These are phyloP conservation scores for Branchellion lobata DNA, from an alignment of 2,888 invertebrate species.

Conservation along the genomic window DNA sequence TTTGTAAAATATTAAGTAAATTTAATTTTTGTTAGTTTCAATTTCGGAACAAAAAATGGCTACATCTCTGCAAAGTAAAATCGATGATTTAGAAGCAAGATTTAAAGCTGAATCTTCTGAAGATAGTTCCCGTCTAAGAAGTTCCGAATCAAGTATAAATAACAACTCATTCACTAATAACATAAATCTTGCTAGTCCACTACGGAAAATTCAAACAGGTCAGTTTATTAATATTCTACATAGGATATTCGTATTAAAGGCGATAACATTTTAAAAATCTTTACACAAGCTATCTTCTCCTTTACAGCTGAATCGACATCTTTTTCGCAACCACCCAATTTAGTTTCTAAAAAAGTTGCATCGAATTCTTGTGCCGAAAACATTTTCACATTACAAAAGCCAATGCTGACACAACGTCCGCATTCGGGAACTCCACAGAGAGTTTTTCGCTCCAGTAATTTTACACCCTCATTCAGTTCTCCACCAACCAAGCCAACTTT, in stretches of 20 bases:
- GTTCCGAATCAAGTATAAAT: background rate
- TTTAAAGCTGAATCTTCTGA: conserved; percentile 69
- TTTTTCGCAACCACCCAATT: background rate
- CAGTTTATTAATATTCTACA: background rate
- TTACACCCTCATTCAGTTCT: background rate
- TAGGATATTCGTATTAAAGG: too few relatives aligned
- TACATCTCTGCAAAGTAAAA: conserved; percentile 71
- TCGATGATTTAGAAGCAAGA: conserved; percentile 79
- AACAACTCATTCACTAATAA: conserved; percentile 6
- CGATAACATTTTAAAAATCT: too few relatives aligned
- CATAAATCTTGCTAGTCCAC: conserved; percentile 26
- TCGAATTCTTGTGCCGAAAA: conserved; percentile 4
- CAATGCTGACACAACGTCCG: background rate
- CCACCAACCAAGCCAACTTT: conserved; percentile 17
- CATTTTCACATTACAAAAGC: background rate
- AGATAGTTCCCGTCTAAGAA: conserved; percentile 8
- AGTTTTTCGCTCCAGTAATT: background rate
- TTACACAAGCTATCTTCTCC: background rate
- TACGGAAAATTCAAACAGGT: background rate
- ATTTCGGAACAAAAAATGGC: too few relatives aligned
- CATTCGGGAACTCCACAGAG: background rate
- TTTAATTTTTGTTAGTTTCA: too few relatives aligned
- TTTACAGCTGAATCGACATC: background rate
- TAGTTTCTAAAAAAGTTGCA: background rate
- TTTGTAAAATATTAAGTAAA: too few relatives aligned